Base-by-base conservation (phyloP, 2,888 invertebrate species). In the Cerastis leucographa region DNA sequence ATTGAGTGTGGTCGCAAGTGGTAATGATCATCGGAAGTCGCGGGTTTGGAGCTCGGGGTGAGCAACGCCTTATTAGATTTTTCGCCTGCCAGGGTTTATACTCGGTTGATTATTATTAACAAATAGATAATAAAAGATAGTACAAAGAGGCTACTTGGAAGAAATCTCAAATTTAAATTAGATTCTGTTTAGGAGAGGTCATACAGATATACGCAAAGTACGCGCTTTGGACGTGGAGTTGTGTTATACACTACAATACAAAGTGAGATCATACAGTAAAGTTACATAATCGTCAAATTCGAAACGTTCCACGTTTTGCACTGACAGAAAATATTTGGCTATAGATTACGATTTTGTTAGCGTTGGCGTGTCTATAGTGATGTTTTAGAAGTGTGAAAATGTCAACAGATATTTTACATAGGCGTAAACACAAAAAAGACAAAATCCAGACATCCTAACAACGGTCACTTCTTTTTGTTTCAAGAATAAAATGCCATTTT, bases 401-500 rank as follows among this genome's bases (percentile, higher is more conserved):
- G 3, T 29, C 17, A 17, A 11, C 8, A 25, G 3, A 59, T 56
- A 7, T 56, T 14, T 35, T 35, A 35, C 35, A 35, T 2, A 35
- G 35, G 35, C 44, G 17, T 35, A 4, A 35, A 35, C 9, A 6
- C 1, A 51, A 1, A 51, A 1, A 12, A 17, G 8, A 29, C n/a
- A 40, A 40, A 59, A 29, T 11, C 44, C 46, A 46, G 19, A 25
- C 11, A 2, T 46, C 11, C 6, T 25, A 61, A 42, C 9, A 79
- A 62, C 8, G 19, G 4, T 40, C 12, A 22, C 4, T 71, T 51
- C 17, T 46, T 46, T 61, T 40, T 40, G 44, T 40, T 40, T 71
- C 12, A 19, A 79, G 7, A 71, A 35, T 29, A 77, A 29, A 72
- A 72, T 17, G 12, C 6, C 2, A 7, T 49, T 12, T 76, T 29